Percentiles rank a stretch among this genome's conserved stretches.
Evolutionary conservation across 92 coral and sea anemone species (phyloP).

Genomic region (Blastomussa wellsi): DNA sequence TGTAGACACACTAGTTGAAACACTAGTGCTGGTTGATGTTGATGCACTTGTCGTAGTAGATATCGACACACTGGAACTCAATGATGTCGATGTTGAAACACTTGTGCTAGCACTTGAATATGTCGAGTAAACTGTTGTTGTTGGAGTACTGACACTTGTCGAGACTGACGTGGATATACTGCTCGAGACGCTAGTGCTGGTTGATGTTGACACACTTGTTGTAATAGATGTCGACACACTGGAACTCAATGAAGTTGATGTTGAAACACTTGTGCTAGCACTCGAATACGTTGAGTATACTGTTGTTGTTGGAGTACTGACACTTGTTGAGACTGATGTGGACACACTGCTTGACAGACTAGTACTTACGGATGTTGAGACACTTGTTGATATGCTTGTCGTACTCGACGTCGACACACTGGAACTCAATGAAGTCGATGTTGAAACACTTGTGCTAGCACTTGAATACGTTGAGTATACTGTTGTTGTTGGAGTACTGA

Average conservation of each 20-base stretch:
- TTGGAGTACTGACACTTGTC: neutral
- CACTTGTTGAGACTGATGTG: neutral
- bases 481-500: neutral
- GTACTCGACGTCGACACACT: neutral
- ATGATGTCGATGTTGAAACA: neutral
- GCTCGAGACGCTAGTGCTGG: slow-evolving; percentile 1
- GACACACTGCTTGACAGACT: neutral
- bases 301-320: neutral
- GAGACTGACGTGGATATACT: neutral
- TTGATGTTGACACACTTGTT: neutral
- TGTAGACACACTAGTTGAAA: slow-evolving; percentile 3
- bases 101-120: slow-evolving; percentile 17
- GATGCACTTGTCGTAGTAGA: neutral
- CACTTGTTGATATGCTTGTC: slow-evolving; percentile 34
- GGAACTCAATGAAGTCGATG: neutral
- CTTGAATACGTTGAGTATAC: neutral
- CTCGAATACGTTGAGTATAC: neutral
- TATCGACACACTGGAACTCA: slow-evolving; percentile 4
- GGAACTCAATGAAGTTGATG: slow-evolving; percentile 3
- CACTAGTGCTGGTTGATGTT: slow-evolving; percentile 8
- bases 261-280: neutral
- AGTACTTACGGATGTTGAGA: neutral
- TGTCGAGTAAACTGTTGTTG: neutral
- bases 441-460: neutral
- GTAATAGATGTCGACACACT: neutral